Percentiles rank a stretch among this genome's conserved stretches.
These are phyloP conservation scores for Glareola pratincola DNA, from an alignment of 2,113 vertebrate species.

Conservation along the genomic window DNA sequence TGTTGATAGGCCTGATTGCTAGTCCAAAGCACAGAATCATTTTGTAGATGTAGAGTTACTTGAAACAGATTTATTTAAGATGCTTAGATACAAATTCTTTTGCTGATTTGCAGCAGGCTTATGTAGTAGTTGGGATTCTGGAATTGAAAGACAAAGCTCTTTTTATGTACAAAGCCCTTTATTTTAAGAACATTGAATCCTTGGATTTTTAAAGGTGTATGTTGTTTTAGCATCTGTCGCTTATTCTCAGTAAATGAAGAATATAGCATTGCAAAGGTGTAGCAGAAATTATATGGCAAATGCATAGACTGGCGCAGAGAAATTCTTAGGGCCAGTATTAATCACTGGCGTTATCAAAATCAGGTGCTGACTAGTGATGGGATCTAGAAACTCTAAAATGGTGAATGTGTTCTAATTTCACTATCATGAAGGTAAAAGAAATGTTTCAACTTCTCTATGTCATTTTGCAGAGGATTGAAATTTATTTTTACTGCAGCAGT, in stretches of 20 bases:
- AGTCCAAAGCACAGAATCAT: background rate
- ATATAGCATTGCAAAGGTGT: background rate
- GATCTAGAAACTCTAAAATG: background rate
- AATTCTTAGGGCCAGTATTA: background rate
- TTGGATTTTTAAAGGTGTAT: background rate
- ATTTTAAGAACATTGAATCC: background rate
- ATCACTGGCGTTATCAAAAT: background rate
- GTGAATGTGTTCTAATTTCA: background rate
- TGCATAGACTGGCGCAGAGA: accelerated
- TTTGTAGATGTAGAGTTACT: background rate
- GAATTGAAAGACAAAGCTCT: background rate
- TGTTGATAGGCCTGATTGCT: background rate
- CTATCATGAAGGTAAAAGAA: background rate
- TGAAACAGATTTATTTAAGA: background rate
- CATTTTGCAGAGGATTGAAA: background rate
- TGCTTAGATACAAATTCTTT: constrained; percentile 43
- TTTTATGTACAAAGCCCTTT: background rate
- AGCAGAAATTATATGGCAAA: background rate
- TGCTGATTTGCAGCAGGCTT: constrained; percentile 43
- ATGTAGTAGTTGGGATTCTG: background rate
- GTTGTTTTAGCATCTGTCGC: background rate
- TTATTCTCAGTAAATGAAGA: background rate
- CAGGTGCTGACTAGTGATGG: accelerated
- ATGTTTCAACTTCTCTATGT: background rate
- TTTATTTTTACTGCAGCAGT: background rate